These are phyloP conservation scores for Microcebus jonahi DNA, from an alignment of 2,113 vertebrate genomes.

Conservation along the genomic window DNA sequence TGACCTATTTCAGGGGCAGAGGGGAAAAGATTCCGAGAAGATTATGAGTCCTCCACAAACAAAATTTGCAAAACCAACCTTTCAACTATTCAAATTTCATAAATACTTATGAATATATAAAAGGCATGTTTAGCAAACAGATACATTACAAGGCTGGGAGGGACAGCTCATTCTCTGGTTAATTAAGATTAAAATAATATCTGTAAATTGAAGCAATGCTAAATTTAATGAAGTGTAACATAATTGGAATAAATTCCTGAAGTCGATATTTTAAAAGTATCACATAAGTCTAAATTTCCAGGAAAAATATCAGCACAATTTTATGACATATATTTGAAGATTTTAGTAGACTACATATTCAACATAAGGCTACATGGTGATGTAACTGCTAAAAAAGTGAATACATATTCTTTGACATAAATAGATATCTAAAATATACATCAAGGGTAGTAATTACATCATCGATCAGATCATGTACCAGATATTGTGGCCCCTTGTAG, in stretches of 20 bases:
- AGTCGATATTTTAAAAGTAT: slow-evolving; percentile 1
- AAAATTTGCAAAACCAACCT: not conserved
- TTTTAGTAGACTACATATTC: not conserved
- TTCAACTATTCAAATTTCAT: not conserved
- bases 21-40: not conserved
- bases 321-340: slow-evolving; percentile 21
- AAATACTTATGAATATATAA: slow-evolving; percentile 2
- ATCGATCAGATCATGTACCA: not conserved
- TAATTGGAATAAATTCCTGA: not conserved
- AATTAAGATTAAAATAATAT: slow-evolving; percentile 10
- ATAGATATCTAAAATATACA: not conserved
- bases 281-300: not conserved
- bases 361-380: not conserved
- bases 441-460: not conserved
- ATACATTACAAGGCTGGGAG: not conserved
- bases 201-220: not conserved
- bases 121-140: not conserved
- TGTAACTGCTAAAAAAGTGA: not conserved
- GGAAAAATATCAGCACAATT: not conserved
- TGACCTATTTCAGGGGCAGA: not conserved
- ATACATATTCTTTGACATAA: not conserved
- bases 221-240: not conserved
- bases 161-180: not conserved
- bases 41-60: not conserved
- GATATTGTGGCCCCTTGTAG: not conserved